Conservation (phyloP, 2,888 invertebrate genomes). For the Catocala sponsa region DNA sequence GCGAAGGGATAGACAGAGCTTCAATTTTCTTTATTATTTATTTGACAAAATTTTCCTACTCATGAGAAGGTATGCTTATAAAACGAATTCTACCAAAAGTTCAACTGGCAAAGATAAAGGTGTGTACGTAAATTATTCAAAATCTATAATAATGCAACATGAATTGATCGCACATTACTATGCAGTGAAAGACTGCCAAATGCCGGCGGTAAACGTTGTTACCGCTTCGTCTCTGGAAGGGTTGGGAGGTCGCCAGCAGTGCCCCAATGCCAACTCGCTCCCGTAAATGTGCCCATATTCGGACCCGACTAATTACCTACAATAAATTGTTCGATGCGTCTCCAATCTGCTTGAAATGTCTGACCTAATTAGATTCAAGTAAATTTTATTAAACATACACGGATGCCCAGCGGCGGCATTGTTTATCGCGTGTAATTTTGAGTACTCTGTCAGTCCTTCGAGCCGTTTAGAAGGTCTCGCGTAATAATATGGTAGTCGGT, state of each 20-base stretch:
- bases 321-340: constrained; percentile 51
- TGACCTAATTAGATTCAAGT: constrained; percentile 33
- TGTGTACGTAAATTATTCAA: constrained; percentile 53
- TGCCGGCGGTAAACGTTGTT: constrained; percentile 74
- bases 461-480: too few species aligned
- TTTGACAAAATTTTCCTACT: too few species aligned
- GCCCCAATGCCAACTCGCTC: constrained; percentile 65
- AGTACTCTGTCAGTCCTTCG: too few species aligned
- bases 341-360: constrained; percentile 47
- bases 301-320: constrained; percentile 60
- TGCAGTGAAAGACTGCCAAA: constrained; percentile 79
- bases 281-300: constrained; percentile 63
- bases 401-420: neutral
- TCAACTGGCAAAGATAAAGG: too few species aligned
- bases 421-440: too few species aligned
- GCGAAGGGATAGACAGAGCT: too few species aligned
- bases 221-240: constrained; percentile 65
- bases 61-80: too few species aligned
- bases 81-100: too few species aligned
- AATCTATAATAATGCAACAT: constrained; percentile 61
- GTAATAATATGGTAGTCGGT: too few species aligned
- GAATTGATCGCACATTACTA: constrained; percentile 70
- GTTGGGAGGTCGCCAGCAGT: constrained; percentile 70
- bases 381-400: neutral
- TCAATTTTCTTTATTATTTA: too few species aligned